phyloP scores from a whole-genome alignment of 2,113 vertebrate genomes.

The Phalacrocorax carbo region DNA sequence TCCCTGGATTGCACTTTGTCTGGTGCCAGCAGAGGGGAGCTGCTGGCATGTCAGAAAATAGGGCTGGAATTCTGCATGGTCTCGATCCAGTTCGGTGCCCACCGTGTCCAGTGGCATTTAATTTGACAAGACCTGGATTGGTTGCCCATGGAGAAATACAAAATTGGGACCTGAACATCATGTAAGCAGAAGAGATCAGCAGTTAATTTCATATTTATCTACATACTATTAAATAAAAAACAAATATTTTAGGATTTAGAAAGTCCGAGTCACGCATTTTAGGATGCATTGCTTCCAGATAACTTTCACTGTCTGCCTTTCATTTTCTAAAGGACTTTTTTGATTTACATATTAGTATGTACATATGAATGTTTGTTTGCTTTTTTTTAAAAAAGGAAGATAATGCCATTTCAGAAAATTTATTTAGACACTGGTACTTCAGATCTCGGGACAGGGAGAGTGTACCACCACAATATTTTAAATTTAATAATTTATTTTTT shows the following conservation, averaged over 20 bases:
- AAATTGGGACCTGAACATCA: background rate
- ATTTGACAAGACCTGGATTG: background rate
- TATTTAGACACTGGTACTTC: background rate
- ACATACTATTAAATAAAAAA: background rate
- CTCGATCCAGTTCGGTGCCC: background rate
- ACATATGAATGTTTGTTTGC: background rate
- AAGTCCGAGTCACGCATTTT: background rate
- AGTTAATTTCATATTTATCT: background rate
- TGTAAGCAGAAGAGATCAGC: background rate
- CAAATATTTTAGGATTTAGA: background rate
- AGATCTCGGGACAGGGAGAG: background rate
- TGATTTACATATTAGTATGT: background rate
- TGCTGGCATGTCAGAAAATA: background rate
- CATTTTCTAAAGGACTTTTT: background rate
- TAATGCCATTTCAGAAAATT: background rate
- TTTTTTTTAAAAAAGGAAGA: background rate
- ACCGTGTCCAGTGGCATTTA: background rate
- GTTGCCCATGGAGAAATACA: background rate
- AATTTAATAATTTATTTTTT: background rate
- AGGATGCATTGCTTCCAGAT: background rate
- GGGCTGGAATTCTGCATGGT: background rate
- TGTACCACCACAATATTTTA: background rate
- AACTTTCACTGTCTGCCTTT: background rate
- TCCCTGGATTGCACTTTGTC: too few relatives aligned
- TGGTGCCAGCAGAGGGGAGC: background rate